Evolutionary conservation across 2,113 vertebrate genomes (phyloP).

Genomic region (human (Homo sapiens)): GRCh38 chr14:95693001-95693500

Average conservation of each 20-base stretch:
- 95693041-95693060: rapidly evolving
- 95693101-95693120: rapidly evolving
- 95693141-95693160: neutral
- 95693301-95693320: neutral
- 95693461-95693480: no score
- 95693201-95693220: neutral
- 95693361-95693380: neutral
- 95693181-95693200: neutral
- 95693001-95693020: neutral
- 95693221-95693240: neutral
- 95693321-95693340: neutral
- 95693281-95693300: neutral
- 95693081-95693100: no score
- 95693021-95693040: neutral
- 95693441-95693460: no score
- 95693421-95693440: no score
- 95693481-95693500: no score
- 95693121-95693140: neutral
- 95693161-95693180: no score
- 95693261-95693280: neutral
- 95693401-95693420: neutral
- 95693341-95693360: neutral
- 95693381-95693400: no score
- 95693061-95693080: neutral
- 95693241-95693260: neutral